Conservation (phyloP, 2,797 vertebrate genomes). For the Rhinoraja longicauda region DNA sequence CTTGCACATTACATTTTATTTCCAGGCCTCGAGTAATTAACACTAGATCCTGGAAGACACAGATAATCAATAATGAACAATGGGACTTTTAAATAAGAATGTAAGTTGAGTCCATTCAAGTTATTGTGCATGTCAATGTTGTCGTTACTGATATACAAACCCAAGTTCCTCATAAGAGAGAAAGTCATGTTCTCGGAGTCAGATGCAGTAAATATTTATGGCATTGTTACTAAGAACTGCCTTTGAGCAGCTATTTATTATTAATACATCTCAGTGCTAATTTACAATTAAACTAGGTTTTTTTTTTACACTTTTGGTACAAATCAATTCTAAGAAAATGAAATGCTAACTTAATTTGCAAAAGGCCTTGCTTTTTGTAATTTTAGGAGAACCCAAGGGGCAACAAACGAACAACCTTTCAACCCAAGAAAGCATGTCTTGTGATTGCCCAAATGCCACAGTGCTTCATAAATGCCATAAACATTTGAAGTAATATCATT, state of each 20-base stretch:
- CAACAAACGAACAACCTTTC: neutral
- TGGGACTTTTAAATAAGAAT: neutral
- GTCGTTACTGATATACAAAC: neutral
- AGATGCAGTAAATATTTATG: neutral
- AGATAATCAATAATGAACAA: slow-evolving; percentile 5
- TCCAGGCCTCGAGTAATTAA: neutral
- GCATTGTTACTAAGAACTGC: neutral
- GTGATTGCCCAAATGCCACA: neutral
- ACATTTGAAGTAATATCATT: neutral
- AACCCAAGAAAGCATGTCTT: neutral
- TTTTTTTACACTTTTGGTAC: neutral
- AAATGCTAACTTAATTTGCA: neutral
- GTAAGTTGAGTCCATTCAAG: neutral
- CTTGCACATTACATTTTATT: neutral
- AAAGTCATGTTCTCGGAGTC: neutral
- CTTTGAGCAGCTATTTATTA: neutral
- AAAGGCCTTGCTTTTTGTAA: neutral
- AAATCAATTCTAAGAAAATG: neutral
- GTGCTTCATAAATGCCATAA: neutral
- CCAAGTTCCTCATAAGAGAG: neutral
- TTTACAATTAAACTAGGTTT: neutral
- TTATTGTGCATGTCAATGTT: neutral
- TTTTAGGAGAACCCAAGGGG: no score
- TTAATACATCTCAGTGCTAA: slow-evolving; percentile 16
- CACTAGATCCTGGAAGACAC: neutral